These are phyloP conservation scores for Mycalesis mineus DNA, from an alignment of 2,888 invertebrate species.

Conservation along the genomic window DNA sequence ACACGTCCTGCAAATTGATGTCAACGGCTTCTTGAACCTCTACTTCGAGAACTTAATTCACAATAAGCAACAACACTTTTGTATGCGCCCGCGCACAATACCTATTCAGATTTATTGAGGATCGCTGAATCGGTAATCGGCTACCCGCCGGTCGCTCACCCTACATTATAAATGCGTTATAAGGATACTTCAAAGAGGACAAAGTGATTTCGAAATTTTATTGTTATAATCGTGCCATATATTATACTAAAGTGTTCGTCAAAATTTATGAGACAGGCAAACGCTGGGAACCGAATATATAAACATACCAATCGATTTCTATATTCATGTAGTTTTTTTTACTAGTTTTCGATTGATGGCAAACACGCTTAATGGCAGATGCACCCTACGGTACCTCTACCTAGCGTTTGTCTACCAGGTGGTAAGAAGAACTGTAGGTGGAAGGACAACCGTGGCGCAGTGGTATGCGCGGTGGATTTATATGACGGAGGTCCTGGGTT, in stretches of 20 bases:
- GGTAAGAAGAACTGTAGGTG: no score
- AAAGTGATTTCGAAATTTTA: conserved; percentile 37
- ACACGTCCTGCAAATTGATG: conserved; percentile 47
- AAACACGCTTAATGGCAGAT: no score
- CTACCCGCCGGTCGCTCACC: conserved; percentile 57
- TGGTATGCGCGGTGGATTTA: no score
- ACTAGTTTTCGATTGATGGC: no score
- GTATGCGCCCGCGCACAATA: conserved; percentile 66
- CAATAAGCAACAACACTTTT: conserved; percentile 54
- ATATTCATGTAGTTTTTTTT: background rate
- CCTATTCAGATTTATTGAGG: conserved; percentile 65
- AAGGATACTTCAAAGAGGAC: conserved; percentile 39
- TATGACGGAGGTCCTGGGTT: no score
- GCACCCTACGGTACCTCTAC: no score
- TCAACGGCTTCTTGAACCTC: conserved; percentile 56
- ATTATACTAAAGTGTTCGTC: background rate
- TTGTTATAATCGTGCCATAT: conserved; percentile 23
- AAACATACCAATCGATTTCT: background rate
- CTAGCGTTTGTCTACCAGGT: no score
- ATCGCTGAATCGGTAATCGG: conserved; percentile 58
- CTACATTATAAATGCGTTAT: conserved; percentile 47
- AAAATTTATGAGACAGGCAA: conserved; percentile 3
- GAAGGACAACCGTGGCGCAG: no score
- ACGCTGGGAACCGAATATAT: background rate
- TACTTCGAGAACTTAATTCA: conserved; percentile 57